Percentiles rank a stretch among this genome's conserved stretches.
phyloP scores from a whole-genome alignment of 1,140 invertebrate species.

The Euwallacea fornicatus region DNA sequence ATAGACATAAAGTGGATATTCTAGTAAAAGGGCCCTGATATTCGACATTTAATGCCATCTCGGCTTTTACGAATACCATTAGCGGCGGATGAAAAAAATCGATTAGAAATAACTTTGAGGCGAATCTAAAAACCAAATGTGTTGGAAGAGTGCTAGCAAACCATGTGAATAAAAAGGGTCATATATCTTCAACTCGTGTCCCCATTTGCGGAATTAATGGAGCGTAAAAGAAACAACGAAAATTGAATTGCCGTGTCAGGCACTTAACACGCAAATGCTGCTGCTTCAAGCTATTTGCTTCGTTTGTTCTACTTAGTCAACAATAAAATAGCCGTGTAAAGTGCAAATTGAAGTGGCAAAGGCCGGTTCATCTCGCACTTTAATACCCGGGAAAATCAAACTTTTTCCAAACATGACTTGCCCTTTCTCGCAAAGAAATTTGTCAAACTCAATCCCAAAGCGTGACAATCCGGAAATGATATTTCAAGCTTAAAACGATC shows the following conservation, averaged over 20 bases:
- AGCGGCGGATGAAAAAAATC: too few relatives aligned
- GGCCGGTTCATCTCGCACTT: background rate
- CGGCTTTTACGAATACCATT: too few relatives aligned
- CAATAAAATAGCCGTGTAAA: conserved; percentile 2
- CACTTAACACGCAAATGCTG: conserved; percentile 5
- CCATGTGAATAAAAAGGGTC: background rate
- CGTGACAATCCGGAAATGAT: conserved; percentile 15
- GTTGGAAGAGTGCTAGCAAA: background rate
- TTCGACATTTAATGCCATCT: too few relatives aligned
- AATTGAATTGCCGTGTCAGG: conserved; percentile 5
- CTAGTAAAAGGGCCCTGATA: too few relatives aligned
- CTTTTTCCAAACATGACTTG: background rate
- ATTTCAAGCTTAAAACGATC: conserved; percentile 12
- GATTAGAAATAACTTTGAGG: too few relatives aligned
- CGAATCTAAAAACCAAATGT: too few relatives aligned
- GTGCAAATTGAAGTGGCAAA: background rate
- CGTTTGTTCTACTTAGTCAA: background rate
- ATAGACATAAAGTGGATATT: too few relatives aligned
- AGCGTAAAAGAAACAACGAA: conserved; percentile 2
- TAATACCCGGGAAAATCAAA: too few relatives aligned
- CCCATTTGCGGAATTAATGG: conserved; percentile 1
- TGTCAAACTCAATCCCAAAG: conserved; percentile 10
- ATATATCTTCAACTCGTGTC: background rate
- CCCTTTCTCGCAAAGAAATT: conserved; percentile 4
- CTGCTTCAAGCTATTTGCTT: background rate